These are phyloP conservation scores for Oscheius onirici DNA, from an alignment of 2,888 invertebrate genomes.

Conservation along the genomic window DNA sequence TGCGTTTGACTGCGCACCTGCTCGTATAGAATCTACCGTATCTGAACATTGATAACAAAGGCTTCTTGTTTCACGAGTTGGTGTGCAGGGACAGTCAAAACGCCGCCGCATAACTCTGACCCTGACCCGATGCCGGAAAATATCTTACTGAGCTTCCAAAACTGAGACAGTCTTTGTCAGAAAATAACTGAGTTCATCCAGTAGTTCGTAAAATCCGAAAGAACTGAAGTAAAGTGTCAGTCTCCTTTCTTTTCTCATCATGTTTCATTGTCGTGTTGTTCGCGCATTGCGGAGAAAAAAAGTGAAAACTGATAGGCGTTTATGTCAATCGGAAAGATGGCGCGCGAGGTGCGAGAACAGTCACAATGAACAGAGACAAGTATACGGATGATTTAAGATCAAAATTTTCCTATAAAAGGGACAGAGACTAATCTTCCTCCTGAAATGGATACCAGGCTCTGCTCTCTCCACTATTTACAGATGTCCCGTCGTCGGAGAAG, in stretches of 20 bases:
- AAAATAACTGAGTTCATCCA: no score
- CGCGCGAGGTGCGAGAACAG: neutral
- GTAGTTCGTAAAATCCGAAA: no score
- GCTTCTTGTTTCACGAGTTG: no score
- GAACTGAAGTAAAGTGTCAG: no score
- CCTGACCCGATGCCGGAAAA: no score
- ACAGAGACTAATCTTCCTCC: neutral
- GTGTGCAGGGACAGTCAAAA: no score
- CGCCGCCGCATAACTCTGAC: no score
- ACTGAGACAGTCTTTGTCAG: no score
- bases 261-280: slow-evolving; percentile 31
- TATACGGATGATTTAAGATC: neutral
- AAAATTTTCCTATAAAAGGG: neutral
- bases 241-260: neutral
- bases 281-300: slow-evolving; percentile 21
- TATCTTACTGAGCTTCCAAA: no score
- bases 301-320: slow-evolving; percentile 31
- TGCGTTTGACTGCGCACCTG: no score
- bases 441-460: neutral
- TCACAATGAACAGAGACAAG: neutral
- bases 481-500: slow-evolving; percentile 18
- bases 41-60: no score
- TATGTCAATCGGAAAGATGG: slow-evolving; percentile 26
- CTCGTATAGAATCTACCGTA: no score
- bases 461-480: slow-evolving; percentile 18